phyloP scores from a whole-genome alignment of 2,113 vertebrate genomes.

The Antechinus flavipes region DNA sequence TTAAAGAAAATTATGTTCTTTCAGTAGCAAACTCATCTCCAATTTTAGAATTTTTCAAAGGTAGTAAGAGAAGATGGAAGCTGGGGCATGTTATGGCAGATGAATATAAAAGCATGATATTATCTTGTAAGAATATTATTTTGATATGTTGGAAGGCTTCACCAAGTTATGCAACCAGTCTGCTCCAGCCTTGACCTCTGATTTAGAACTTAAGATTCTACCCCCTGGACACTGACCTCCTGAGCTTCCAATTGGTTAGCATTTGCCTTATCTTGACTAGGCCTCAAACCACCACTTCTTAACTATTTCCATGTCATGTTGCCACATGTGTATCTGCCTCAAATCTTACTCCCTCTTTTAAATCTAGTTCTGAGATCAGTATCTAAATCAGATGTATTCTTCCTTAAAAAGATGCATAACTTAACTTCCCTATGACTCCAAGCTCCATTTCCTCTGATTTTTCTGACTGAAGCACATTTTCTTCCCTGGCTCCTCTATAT shows the following conservation, averaged over 20 bases:
- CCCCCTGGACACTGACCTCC: background rate
- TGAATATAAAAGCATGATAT: too few species aligned
- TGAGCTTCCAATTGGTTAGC: background rate
- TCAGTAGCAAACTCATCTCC: too few species aligned
- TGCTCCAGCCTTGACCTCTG: background rate
- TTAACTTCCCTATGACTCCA: background rate
- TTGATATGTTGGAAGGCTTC: background rate
- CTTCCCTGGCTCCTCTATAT: background rate
- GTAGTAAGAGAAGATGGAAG: too few species aligned
- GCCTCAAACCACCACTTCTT: background rate
- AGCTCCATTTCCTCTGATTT: background rate
- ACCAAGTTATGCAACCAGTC: background rate
- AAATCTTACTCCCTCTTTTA: background rate
- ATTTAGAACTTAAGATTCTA: background rate
- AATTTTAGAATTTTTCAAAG: too few species aligned
- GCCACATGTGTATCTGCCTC: background rate
- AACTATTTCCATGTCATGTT: background rate
- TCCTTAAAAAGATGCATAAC: background rate
- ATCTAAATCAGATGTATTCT: background rate
- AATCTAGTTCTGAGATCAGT: background rate
- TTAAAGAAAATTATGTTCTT: too few species aligned
- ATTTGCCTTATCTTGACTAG: background rate
- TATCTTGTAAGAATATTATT: background rate
- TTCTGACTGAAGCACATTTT: background rate
- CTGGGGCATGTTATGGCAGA: too few species aligned